These are phyloP conservation scores for Pseudorectes ferrugineus DNA, from an alignment of 2,113 vertebrate genomes.

Conservation along the genomic window DNA sequence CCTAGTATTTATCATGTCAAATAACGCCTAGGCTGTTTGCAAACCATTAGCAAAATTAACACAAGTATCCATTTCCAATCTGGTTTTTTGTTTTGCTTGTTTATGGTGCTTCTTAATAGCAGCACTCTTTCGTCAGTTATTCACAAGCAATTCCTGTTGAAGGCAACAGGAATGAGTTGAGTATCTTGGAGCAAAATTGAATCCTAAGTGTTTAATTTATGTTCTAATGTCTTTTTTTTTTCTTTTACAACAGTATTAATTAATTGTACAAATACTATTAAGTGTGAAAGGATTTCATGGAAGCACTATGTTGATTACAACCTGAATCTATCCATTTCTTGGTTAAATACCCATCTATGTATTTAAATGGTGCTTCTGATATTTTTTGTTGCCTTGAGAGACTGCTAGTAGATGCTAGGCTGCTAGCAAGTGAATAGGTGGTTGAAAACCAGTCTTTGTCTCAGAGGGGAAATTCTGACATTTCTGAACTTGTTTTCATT, in stretches of 20 bases:
- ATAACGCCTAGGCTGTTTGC: neutral
- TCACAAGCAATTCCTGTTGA: neutral
- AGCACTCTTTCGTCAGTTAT: neutral
- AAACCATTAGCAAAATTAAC: neutral
- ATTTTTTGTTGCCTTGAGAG: neutral
- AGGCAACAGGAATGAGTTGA: neutral
- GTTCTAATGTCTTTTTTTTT: neutral
- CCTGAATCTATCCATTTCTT: neutral
- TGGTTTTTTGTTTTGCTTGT: neutral
- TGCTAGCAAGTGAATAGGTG: neutral
- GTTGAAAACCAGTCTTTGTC: neutral
- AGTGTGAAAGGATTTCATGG: neutral
- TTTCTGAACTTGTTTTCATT: constrained; percentile 8
- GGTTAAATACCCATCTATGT: neutral
- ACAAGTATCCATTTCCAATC: neutral
- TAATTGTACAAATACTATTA: neutral
- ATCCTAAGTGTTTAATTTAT: neutral
- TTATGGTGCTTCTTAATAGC: neutral
- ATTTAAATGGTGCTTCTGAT: neutral
- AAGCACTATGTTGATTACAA: neutral
- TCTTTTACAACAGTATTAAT: neutral
- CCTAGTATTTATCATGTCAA: neutral
- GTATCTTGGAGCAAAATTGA: neutral
- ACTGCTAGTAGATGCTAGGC: neutral
- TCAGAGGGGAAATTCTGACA: neutral